These are phyloP conservation scores for Artibeus lituratus DNA, from an alignment of 2,797 vertebrate genomes.

Conservation along the genomic window DNA sequence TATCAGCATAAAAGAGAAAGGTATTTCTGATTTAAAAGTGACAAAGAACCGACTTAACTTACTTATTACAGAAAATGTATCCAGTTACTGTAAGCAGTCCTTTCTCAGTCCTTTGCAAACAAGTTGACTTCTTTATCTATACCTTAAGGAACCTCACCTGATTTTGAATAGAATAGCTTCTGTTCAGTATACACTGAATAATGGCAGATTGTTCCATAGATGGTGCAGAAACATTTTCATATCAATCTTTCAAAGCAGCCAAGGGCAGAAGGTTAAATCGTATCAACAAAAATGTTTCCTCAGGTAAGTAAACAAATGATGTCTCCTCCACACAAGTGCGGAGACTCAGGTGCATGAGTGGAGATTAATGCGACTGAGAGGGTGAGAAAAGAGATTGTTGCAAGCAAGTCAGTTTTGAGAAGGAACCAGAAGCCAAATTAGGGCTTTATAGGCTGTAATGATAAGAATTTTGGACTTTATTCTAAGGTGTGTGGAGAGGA, in stretches of 20 bases:
- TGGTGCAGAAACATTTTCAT: constrained; percentile 2
- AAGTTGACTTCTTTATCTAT: neutral
- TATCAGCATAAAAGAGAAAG: neutral
- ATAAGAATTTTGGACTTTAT: constrained; percentile 18
- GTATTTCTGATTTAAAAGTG: constrained; percentile 2
- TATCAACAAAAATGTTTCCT: neutral
- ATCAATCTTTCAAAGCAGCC: neutral
- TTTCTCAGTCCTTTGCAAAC: neutral
- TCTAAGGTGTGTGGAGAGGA: constrained; percentile 1
- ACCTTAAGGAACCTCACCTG: neutral
- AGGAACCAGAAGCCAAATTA: neutral
- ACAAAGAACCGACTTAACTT: neutral
- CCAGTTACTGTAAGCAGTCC: neutral
- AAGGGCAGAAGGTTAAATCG: neutral
- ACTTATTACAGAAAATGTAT: neutral
- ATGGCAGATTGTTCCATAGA: constrained; percentile 2
- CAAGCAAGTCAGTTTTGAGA: neutral
- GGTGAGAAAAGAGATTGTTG: neutral
- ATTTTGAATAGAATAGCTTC: constrained; percentile 8
- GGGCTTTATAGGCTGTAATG: neutral
- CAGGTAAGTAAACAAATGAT: neutral
- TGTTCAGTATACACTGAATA: neutral
- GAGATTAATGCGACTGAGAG: neutral
- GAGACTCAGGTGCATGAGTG: neutral
- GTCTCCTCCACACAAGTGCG: neutral